Evolutionary conservation across 92 coral and sea anemone genomes (phyloP).

Genomic region (Epizoanthus ramosus): DNA sequence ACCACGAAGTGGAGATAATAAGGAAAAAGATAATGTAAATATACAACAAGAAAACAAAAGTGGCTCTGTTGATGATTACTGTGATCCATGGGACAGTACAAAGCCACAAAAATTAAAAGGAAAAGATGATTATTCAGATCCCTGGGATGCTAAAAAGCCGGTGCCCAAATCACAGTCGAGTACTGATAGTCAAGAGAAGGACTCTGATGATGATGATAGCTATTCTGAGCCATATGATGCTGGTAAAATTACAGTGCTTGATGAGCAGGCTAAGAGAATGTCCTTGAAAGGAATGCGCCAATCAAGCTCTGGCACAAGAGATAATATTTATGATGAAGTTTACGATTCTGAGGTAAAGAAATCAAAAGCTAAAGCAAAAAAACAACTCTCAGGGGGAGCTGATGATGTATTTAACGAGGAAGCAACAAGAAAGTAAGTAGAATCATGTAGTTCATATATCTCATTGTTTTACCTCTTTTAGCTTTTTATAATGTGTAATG

Average conservation of each 20-base stretch:
- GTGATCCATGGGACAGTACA: constrained; percentile 81
- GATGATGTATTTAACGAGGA: constrained; percentile 37
- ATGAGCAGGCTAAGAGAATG: constrained; percentile 73
- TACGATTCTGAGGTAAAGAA: constrained; percentile 26
- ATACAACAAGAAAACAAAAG: constrained; percentile 21
- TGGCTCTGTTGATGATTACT: constrained; percentile 56
- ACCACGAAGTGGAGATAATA: constrained; percentile 44
- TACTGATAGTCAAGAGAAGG: constrained; percentile 55
- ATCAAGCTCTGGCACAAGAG: constrained; percentile 46
- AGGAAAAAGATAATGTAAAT: constrained; percentile 35
- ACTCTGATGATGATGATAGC: constrained; percentile 78
- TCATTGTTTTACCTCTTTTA: too few relatives aligned
- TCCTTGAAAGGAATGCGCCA: constrained; percentile 81
- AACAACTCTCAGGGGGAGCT: constrained; percentile 30
- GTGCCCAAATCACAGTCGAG: constrained; percentile 10
- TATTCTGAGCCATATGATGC: constrained; percentile 87
- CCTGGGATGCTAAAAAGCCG: constrained; percentile 79
- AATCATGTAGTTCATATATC: too few relatives aligned
- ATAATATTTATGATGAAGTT: constrained; percentile 38
- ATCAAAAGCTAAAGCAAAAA: constrained; percentile 14
- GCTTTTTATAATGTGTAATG: too few relatives aligned
- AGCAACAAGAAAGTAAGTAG: constrained; percentile 17
- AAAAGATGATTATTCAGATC: constrained; percentile 90
- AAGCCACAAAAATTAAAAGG: constrained; percentile 38
- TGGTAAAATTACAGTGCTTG: constrained; percentile 76